Conservation (phyloP, 2,888 invertebrate species). For the Peribatodes rhomboidaria region DNA sequence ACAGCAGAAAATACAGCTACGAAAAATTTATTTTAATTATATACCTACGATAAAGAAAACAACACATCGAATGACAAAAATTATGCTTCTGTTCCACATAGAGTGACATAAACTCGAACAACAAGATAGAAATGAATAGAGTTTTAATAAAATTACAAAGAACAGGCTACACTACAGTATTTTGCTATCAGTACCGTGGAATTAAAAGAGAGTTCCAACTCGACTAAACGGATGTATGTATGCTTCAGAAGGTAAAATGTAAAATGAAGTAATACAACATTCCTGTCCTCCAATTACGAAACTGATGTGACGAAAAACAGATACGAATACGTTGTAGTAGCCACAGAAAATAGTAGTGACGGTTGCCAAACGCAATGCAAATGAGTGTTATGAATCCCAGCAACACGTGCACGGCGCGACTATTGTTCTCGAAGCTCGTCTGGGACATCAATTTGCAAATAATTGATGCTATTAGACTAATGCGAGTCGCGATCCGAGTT, state of each 20-base stretch:
- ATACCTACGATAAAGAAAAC: no score
- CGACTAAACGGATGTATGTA: neutral
- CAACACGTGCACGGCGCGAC: constrained; percentile 58
- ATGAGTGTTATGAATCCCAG: constrained; percentile 66
- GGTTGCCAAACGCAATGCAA: constrained; percentile 63
- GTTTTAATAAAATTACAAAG: no score
- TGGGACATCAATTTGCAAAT: constrained; percentile 68
- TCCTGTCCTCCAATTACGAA: constrained; percentile 13
- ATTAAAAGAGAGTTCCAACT: no score
- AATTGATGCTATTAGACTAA: constrained; percentile 65
- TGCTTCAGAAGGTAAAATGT: neutral
- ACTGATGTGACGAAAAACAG: neutral
- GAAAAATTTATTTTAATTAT: no score
- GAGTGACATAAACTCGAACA: no score
- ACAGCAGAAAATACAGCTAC: neutral
- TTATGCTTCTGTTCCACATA: no score
- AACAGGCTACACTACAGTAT: no score
- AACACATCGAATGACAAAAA: no score
- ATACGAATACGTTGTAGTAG: neutral
- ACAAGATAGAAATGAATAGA: no score
- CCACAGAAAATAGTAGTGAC: constrained; percentile 47
- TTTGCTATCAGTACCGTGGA: no score
- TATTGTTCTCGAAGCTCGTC: constrained; percentile 64
- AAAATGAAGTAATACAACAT: neutral
- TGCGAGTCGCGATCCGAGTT: constrained; percentile 54